Percentiles rank a stretch among this genome's conserved stretches.
Evolutionary conservation across 2,888 invertebrate species (phyloP).

Genomic region (Podabrus alpinus): DNA sequence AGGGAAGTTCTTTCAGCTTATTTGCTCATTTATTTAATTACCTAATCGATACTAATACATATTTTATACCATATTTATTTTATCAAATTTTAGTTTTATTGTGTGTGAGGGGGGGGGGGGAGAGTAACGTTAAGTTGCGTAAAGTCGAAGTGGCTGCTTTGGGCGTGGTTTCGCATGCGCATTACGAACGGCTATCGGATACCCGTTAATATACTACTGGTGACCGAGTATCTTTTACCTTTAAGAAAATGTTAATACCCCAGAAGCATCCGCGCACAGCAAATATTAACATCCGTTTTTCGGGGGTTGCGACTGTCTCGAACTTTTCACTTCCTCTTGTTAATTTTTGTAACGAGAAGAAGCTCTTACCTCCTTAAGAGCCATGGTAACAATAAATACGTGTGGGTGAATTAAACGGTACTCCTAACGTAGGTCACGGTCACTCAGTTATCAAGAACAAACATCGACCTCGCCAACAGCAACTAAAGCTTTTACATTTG

Average conservation of each 20-base stretch:
- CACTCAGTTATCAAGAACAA: slow-evolving; percentile 25
- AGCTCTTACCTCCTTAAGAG: no score
- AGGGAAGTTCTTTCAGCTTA: no score
- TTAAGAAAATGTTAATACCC: neutral
- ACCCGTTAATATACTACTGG: no score
- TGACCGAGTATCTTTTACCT: neutral
- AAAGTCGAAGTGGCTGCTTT: no score
- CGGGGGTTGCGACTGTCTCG: neutral
- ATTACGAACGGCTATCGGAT: no score
- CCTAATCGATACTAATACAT: no score
- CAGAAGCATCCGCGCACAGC: neutral
- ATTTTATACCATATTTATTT: no score
- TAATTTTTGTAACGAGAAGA: neutral
- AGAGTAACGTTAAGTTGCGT: no score
- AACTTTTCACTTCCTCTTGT: neutral
- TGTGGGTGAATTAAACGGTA: slow-evolving; percentile 18
- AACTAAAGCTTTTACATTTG: neutral
- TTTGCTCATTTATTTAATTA: no score
- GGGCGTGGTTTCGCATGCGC: no score
- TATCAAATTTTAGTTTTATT: no score
- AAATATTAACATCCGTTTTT: neutral
- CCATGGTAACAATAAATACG: slow-evolving; percentile 3
- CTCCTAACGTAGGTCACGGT: slow-evolving; percentile 18
- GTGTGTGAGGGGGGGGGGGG: no score
- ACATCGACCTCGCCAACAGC: slow-evolving; percentile 22